Percentiles rank a stretch among this genome's conserved stretches.
These are phyloP conservation scores for Istiophorus platypterus DNA, from an alignment of 2,113 vertebrate species.

Conservation along the genomic window DNA sequence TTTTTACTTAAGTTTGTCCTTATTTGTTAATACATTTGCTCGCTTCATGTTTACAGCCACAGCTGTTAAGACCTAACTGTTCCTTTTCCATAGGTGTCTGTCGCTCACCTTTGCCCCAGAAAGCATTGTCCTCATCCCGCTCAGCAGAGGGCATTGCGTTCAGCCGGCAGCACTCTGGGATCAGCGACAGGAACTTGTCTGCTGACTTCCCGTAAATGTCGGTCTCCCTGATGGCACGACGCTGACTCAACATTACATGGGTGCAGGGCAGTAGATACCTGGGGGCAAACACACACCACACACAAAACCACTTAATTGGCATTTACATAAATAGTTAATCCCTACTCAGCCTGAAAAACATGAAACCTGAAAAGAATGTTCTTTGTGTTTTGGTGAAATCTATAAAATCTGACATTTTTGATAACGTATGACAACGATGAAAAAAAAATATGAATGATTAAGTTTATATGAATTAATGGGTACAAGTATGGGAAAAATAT, in stretches of 20 bases:
- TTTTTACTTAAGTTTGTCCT: background rate
- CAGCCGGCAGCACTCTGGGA: constrained; percentile 91
- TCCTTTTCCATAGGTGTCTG: background rate
- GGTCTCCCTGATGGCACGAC: constrained; percentile 91
- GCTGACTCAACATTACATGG: constrained; percentile 97
- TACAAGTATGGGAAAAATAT: background rate
- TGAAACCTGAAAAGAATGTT: too few relatives aligned
- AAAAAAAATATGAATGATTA: too few relatives aligned
- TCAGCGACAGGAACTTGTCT: constrained; percentile 94
- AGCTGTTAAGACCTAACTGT: background rate
- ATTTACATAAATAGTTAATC: background rate
- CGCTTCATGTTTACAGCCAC: background rate
- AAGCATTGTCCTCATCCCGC: constrained; percentile 86
- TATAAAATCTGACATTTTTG: too few relatives aligned
- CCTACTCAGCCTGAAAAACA: background rate
- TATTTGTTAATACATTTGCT: too few relatives aligned
- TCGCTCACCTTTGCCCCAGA: constrained; percentile 89
- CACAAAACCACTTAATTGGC: background rate
- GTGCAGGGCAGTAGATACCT: constrained; percentile 98
- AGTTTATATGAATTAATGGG: too few relatives aligned
- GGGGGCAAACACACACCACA: background rate
- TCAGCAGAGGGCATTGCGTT: constrained; percentile 74
- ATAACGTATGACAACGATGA: too few relatives aligned
- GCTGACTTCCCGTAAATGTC: constrained; percentile 95
- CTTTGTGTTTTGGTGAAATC: too few relatives aligned